Conservation (phyloP, 2,797 vertebrate genomes). For the Malurus splendens region DNA sequence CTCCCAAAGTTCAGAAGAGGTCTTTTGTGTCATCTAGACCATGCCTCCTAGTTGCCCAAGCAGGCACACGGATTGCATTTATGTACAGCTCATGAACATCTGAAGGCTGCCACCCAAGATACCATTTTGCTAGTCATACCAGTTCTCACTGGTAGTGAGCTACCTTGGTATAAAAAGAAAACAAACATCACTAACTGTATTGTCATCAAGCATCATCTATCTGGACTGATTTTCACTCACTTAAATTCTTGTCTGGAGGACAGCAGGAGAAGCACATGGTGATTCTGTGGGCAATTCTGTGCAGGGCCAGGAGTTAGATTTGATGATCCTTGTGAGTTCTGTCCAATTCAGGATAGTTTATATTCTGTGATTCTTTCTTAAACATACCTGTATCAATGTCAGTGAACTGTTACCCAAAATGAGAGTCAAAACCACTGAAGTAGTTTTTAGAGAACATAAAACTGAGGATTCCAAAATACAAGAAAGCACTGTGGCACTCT, state of each 20-base stretch:
- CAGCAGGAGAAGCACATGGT: neutral
- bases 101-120: neutral
- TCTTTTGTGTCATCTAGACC: neutral
- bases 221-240: neutral
- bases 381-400: rapidly evolving
- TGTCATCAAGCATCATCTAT: neutral
- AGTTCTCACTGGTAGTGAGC: neutral
- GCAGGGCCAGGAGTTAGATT: neutral
- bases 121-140: neutral
- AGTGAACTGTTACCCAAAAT: neutral
- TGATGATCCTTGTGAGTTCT: neutral
- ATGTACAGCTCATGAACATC: neutral
- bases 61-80: neutral
- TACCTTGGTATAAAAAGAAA: too few species aligned
- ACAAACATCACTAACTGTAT: neutral
- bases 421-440: neutral
- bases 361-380: neutral
- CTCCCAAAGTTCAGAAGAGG: neutral
- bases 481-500: neutral
- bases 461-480: neutral
- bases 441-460: neutral
- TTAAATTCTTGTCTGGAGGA: neutral
- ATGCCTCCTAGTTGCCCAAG: neutral
- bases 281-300: neutral
- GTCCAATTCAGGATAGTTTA: neutral